Percentiles rank a stretch among this genome's conserved stretches.
Conservation (phyloP, 2,888 invertebrate genomes). For the Drosophila hawaiiensis region DNA sequence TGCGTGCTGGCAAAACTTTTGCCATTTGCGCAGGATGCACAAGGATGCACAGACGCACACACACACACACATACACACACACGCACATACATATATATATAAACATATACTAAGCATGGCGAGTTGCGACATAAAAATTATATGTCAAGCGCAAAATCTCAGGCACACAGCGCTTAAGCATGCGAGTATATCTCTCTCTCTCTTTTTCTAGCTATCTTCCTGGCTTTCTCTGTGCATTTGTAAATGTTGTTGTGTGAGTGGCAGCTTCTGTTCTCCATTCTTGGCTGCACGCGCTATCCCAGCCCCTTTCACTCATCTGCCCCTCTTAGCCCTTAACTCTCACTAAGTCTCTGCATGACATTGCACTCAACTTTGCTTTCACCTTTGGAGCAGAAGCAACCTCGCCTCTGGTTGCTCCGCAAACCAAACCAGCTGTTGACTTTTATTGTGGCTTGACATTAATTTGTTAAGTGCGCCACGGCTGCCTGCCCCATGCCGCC, state of each 20-base stretch:
- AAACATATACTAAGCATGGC: slow-evolving; percentile 11
- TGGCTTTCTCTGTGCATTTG: slow-evolving; percentile 26
- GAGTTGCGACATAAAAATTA: slow-evolving; percentile 65
- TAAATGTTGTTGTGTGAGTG: slow-evolving; percentile 50
- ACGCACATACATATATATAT: neutral
- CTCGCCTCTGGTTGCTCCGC: slow-evolving; percentile 34
- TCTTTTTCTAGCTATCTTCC: slow-evolving; percentile 4
- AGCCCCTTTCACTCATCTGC: too few species aligned
- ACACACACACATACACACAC: slow-evolving; percentile 19
- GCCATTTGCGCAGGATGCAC: slow-evolving; percentile 63
- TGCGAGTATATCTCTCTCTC: slow-evolving; percentile 30
- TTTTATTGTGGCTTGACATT: slow-evolving; percentile 81
- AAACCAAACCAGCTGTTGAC: slow-evolving; percentile 74
- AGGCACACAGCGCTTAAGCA: slow-evolving; percentile 58
- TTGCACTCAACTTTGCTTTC: slow-evolving; percentile 70
- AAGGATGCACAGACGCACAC: slow-evolving; percentile 38
- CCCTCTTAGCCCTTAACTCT: slow-evolving; percentile 12
- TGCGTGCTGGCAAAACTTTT: slow-evolving; percentile 62
- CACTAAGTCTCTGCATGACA: slow-evolving; percentile 64
- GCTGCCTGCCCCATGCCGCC: slow-evolving; percentile 24
- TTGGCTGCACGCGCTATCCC: slow-evolving; percentile 17
- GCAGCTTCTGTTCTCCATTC: slow-evolving; percentile 53
- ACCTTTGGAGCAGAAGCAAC: slow-evolving; percentile 19
- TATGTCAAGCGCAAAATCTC: slow-evolving; percentile 77
- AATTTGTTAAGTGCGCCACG: slow-evolving; percentile 77